These are phyloP conservation scores for Phylloscopus whistleri DNA, from an alignment of 2,113 vertebrate species.

Conservation along the genomic window DNA sequence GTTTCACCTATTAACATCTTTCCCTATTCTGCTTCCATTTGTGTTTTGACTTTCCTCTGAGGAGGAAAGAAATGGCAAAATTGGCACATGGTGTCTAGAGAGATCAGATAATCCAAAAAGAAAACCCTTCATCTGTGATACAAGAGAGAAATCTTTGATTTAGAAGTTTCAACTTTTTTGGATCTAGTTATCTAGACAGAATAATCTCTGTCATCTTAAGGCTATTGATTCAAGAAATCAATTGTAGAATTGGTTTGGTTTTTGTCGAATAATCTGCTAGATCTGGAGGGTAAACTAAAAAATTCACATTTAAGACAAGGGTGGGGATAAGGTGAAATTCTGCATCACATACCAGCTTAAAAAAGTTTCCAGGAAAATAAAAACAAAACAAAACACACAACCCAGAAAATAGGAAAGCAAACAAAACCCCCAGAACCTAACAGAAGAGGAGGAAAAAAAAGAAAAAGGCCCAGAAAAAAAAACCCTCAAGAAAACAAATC, in stretches of 20 bases:
- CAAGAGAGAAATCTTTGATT: fast-evolving
- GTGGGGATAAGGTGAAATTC: neutral
- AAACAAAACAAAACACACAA: neutral
- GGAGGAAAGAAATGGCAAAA: neutral
- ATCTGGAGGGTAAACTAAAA: neutral
- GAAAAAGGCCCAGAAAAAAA: neutral
- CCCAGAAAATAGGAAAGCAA: neutral
- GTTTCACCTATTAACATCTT: neutral
- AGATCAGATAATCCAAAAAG: neutral
- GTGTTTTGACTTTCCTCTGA: neutral
- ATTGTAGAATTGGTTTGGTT: neutral
- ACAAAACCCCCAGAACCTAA: neutral
- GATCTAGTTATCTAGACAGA: neutral
- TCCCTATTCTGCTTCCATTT: neutral
- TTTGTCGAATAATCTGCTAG: neutral
- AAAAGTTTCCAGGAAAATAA: neutral
- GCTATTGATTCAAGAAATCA: neutral
- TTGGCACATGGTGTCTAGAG: neutral
- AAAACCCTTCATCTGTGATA: neutral
- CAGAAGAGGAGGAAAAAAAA: neutral
- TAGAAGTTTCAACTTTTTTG: neutral
- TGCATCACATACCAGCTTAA: neutral
- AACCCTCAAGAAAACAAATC: neutral
- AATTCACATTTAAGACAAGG: neutral
- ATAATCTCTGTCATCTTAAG: neutral